phyloP scores from a whole-genome alignment of 2,113 vertebrate genomes.

The Myrmecophaga tridactyla region DNA sequence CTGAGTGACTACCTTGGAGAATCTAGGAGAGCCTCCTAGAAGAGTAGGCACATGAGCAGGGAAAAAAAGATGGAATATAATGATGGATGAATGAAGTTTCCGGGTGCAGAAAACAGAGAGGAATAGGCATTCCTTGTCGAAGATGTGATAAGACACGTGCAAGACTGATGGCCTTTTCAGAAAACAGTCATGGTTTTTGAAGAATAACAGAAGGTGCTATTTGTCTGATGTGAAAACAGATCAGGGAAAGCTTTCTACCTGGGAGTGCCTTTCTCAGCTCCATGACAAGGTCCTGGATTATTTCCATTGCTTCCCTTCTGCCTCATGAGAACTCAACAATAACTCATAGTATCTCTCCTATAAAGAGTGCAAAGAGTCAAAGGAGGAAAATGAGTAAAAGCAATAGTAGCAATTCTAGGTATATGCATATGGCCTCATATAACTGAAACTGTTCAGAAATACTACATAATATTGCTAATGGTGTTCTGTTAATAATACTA shows the following conservation, averaged over 20 bases:
- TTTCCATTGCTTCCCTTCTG: neutral
- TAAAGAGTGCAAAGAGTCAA: neutral
- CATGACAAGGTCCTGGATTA: neutral
- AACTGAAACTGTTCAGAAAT: neutral
- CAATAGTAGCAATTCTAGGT: neutral
- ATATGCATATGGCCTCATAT: fast-evolving
- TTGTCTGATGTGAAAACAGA: neutral
- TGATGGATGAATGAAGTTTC: fast-evolving
- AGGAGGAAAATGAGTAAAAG: neutral
- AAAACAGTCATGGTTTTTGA: neutral
- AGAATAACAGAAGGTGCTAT: too few species aligned
- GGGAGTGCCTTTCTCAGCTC: neutral
- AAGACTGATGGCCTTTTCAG: neutral
- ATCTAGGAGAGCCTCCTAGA: fast-evolving
- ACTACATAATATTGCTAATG: fast-evolving
- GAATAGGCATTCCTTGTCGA: fast-evolving
- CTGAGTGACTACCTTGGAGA: fast-evolving
- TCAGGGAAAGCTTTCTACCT: neutral
- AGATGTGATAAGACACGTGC: neutral
- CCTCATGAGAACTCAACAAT: neutral
- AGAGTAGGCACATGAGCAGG: neutral
- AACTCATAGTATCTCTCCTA: neutral
- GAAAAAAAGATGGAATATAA: fast-evolving
- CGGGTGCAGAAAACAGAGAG: neutral
- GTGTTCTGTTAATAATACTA: neutral